Evolutionary conservation across 2,888 invertebrate species (phyloP), one percentile per base, ranked within the genome.

Genomic region (Drosophila greeni): DNA sequence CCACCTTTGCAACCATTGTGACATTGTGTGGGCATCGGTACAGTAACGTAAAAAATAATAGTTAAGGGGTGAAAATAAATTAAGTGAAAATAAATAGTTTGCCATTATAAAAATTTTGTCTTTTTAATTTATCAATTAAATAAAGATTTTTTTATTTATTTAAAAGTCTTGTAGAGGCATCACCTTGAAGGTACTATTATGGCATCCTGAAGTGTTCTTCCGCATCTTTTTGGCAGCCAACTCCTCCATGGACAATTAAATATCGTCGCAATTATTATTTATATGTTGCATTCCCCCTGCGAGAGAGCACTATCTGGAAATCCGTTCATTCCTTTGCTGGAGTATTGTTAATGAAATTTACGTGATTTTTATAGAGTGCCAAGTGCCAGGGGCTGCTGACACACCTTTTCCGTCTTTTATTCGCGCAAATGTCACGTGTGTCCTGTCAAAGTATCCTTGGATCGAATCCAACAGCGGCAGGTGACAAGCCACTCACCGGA

Each of bases 331-430:
- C 55, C 23, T 11, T 29, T 24, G 24, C 34, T 18, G 18, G 55
- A 60, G 65, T 70, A 66, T 71, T 76, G 75, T 81, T 80, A 81
- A 80, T 81, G 70, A 77, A 77, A 76, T 80, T 77, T 80, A 80
- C 74, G 73, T 73, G 74, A 82, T 74, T 75, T 72, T 61, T 66
- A 59, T 66, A 31, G 59, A 66, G 67, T 66, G 62, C 29, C 36
- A 62, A 37, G 47, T 54, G 65, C 36, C 49, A 54, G 55, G 52
- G 36, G 48, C 11, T n/a, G 23, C 40, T 40, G 34, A 18, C 42
- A n/a, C 49, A 36, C 40, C 29, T 24, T 18, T 60, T 67, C 58
- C 70, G 54, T 61, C 48, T 18, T 39, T 51, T 29, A 40, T 37
- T 57, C 36, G 47, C 36, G 37, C 64, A 65, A 75, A 73, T 75